These are phyloP conservation scores for Lasiurus borealis DNA, from an alignment of 2,113 vertebrate species.

Conservation along the genomic window DNA sequence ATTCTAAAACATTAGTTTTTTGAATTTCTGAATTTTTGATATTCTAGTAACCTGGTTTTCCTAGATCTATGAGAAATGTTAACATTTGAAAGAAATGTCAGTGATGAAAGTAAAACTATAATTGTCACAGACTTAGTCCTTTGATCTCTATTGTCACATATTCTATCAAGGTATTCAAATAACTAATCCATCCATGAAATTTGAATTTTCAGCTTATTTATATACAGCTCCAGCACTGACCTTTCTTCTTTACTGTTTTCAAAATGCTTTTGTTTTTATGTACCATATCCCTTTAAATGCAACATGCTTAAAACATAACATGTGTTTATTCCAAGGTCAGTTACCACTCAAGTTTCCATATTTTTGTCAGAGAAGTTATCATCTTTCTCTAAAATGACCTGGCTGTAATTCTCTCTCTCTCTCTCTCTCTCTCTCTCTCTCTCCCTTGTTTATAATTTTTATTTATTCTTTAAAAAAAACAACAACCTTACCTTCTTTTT, in stretches of 20 bases:
- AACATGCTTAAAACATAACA: neutral
- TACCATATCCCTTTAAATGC: neutral
- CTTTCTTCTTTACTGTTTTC: neutral
- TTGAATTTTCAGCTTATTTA: neutral
- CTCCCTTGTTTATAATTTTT: neutral
- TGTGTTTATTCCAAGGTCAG: neutral
- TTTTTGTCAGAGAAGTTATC: neutral
- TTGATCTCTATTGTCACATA: neutral
- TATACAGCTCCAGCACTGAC: neutral
- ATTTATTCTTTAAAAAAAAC: neutral
- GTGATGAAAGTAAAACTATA: neutral
- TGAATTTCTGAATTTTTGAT: neutral
- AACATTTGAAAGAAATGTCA: neutral
- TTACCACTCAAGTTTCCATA: neutral
- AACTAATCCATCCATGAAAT: neutral
- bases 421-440: neutral
- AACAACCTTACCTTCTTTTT: neutral
- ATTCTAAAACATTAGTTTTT: neutral
- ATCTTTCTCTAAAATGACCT: neutral
- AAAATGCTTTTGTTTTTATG: neutral
- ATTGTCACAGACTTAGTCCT: conserved; percentile 1
- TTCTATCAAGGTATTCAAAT: neutral
- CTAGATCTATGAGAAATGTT: neutral
- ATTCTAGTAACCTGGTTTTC: neutral
- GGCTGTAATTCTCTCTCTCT: neutral